A percentile compares a stretch with the other conserved stretches of the same genome.
Evolutionary conservation across 2,113 vertebrate genomes (phyloP).

Genomic region (Cyanocitta stelleri): DNA sequence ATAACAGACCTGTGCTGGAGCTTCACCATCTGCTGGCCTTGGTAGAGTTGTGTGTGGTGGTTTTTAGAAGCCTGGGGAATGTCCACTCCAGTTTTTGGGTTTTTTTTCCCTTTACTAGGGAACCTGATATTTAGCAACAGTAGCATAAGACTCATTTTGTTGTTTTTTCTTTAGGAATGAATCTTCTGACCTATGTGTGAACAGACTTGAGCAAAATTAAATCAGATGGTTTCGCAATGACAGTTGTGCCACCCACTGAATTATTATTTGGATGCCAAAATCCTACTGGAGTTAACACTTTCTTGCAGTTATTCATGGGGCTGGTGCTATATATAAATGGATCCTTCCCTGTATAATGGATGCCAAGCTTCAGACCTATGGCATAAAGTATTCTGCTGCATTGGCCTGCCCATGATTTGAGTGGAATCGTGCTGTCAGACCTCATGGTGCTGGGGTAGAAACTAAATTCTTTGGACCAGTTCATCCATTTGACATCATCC

Average conservation of each 20-base stretch:
- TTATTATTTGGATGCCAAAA: slow-evolving; percentile 67
- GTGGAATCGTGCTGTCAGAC: slow-evolving; percentile 47
- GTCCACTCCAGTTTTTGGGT: not conserved
- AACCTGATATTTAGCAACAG: slow-evolving; percentile 40
- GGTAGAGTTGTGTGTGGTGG: not conserved
- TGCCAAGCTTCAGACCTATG: slow-evolving; percentile 63
- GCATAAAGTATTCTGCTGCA: slow-evolving; percentile 51
- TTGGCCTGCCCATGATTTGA: slow-evolving; percentile 31
- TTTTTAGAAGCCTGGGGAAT: not conserved
- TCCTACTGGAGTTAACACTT: slow-evolving; percentile 61
- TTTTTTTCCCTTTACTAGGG: not conserved
- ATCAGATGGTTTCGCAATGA: slow-evolving; percentile 65
- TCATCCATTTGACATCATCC: slow-evolving; percentile 44
- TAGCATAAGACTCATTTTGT: slow-evolving; percentile 63
- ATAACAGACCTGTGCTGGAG: not conserved
- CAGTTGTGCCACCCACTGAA: slow-evolving; percentile 65
- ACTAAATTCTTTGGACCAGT: slow-evolving; percentile 38
- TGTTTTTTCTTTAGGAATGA: slow-evolving; percentile 67
- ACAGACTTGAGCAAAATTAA: slow-evolving; percentile 65
- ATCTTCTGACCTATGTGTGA: slow-evolving; percentile 64
- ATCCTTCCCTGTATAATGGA: slow-evolving; percentile 61
- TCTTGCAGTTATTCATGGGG: slow-evolving; percentile 56
- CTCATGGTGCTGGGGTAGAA: slow-evolving; percentile 39
- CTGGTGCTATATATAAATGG: slow-evolving; percentile 53
- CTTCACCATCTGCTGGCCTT: not conserved